These are phyloP conservation scores for Orussus abietinus DNA, from an alignment of 1,140 invertebrate species.

Conservation along the genomic window DNA sequence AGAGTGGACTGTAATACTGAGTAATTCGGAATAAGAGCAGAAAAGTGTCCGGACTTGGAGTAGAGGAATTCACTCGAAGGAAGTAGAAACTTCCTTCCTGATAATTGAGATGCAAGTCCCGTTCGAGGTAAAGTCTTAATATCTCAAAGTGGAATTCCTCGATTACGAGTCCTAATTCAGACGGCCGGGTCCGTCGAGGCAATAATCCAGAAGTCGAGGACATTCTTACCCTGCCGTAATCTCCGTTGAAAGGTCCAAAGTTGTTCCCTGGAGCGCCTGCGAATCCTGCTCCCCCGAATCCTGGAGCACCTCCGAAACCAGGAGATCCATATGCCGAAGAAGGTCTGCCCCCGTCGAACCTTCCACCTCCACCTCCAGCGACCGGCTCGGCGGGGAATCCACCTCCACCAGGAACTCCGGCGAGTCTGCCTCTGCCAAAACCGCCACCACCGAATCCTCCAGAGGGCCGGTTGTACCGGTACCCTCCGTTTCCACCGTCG, in stretches of 20 bases:
- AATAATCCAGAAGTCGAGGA: too few relatives aligned
- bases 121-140: too few relatives aligned
- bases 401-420: constrained; percentile 19
- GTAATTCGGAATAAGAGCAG: too few relatives aligned
- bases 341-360: constrained; percentile 17
- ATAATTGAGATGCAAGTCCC: too few relatives aligned
- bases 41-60: too few relatives aligned
- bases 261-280: constrained; percentile 15
- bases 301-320: constrained; percentile 25
- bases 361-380: constrained; percentile 9
- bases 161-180: too few relatives aligned
- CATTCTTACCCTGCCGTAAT: constrained; percentile 35
- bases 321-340: constrained; percentile 29
- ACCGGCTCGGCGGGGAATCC: constrained; percentile 10
- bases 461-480: constrained; percentile 40
- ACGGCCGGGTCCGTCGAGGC: too few relatives aligned
- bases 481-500: constrained; percentile 35
- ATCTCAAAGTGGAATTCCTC: too few relatives aligned
- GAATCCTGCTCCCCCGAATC: too few relatives aligned
- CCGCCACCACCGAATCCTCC: constrained; percentile 18
- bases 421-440: constrained; percentile 9
- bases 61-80: too few relatives aligned
- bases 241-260: constrained; percentile 31
- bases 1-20: too few relatives aligned
- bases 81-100: too few relatives aligned